Percentiles rank a stretch among this genome's conserved stretches.
Evolutionary conservation across 1,140 invertebrate species (phyloP).

Genomic region (Caenorhabditis latens): DNA sequence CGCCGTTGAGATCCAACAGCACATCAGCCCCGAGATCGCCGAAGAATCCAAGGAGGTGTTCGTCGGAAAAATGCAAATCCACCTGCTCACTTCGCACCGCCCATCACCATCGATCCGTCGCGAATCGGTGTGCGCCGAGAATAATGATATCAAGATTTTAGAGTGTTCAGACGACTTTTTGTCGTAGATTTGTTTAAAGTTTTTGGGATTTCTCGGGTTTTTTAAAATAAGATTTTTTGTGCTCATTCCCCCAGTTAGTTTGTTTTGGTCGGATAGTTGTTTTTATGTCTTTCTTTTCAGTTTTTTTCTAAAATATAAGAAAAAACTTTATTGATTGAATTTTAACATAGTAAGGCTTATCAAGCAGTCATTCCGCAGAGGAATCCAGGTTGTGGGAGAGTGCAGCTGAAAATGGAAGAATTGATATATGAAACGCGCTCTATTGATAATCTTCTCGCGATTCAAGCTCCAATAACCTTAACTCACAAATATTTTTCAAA

Average conservation of each 20-base stretch:
- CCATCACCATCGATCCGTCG: constrained; percentile 16
- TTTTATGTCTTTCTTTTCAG: not conserved
- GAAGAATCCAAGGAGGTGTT: constrained; percentile 34
- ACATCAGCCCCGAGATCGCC: constrained; percentile 25
- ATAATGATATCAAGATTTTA: constrained; percentile 43
- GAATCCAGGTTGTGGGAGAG: constrained; percentile 13
- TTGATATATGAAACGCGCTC: no score
- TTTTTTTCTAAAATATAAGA: not conserved
- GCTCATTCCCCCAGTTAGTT: constrained; percentile 6
- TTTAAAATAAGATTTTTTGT: not conserved
- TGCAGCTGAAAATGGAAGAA: not conserved
- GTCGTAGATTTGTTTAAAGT: not conserved
- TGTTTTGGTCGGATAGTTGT: constrained; percentile 8
- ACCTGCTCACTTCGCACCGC: constrained; percentile 25
- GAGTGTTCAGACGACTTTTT: constrained; percentile 33
- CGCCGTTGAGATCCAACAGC: constrained; percentile 43
- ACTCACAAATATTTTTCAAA: no score
- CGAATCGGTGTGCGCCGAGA: constrained; percentile 49
- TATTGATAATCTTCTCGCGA: no score
- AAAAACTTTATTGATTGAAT: not conserved
- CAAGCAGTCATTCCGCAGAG: constrained; percentile 6
- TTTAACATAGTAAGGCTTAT: not conserved
- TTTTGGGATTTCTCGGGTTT: not conserved
- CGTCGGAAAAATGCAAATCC: constrained; percentile 45
- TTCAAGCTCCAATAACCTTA: no score